Percentiles rank a stretch among this genome's conserved stretches.
These are phyloP conservation scores for Pungitius pungitius DNA, from an alignment of 2,113 vertebrate genomes.

Conservation along the genomic window DNA sequence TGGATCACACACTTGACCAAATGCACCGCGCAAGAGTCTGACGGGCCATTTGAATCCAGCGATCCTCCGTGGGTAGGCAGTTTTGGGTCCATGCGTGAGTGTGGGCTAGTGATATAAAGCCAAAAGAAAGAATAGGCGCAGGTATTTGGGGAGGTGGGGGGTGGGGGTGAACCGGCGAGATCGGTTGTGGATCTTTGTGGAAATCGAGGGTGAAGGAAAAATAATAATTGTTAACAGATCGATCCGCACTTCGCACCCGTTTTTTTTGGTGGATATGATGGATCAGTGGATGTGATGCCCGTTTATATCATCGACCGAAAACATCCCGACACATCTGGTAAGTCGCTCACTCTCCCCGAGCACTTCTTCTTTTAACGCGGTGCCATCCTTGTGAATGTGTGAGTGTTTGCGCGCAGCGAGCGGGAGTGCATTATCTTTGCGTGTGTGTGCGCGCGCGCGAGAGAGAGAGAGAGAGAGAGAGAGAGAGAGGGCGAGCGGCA, in stretches of 20 bases:
- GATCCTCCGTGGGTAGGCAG: conserved; percentile 35
- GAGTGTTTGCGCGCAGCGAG: not conserved
- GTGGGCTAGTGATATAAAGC: conserved; percentile 56
- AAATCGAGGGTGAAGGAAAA: conserved; percentile 43
- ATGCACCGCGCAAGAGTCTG: conserved; percentile 48
- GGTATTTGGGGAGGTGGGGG: conserved; percentile 26
- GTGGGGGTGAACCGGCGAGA: conserved; percentile 57
- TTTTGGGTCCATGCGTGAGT: conserved; percentile 23
- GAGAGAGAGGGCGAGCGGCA: no score
- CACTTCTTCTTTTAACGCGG: conserved; percentile 19
- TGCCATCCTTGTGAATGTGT: conserved; percentile 39
- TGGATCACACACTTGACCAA: conserved; percentile 58
- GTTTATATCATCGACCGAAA: conserved; percentile 81
- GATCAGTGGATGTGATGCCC: conserved; percentile 80
- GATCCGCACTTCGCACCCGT: conserved; percentile 67
- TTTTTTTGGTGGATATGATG: conserved; percentile 62
- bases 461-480: no score
- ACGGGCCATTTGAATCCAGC: conserved; percentile 55
- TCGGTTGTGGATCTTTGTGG: conserved; percentile 43
- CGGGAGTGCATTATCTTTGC: conserved; percentile 8
- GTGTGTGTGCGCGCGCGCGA: conserved; percentile 4
- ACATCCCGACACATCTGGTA: conserved; percentile 82
- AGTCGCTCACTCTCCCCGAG: conserved; percentile 65
- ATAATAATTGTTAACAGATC: conserved; percentile 45
- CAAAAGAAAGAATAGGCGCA: conserved; percentile 49